Evolutionary conservation across 2,888 invertebrate species (phyloP), one percentile per base, ranked within the genome.

Genomic region (Sarcophaga rosellei): DNA sequence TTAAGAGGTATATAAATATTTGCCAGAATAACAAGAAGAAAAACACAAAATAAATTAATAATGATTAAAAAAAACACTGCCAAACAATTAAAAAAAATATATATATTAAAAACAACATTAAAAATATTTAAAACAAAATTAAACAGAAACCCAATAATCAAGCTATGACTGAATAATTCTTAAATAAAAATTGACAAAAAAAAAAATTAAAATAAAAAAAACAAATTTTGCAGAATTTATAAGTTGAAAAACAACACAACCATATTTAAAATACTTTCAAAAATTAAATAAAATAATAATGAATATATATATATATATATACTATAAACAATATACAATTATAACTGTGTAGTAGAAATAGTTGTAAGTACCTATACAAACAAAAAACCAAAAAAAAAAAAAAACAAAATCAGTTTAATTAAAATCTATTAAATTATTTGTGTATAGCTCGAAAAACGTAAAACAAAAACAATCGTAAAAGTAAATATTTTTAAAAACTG

Each of bases 21-120:
- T 73, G 73, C 45, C 75, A 57, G 12, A 53, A 21, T 11, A 65
- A 44, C 62, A 62, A 62, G 12, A 68, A 47, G 5, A 47, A 45
- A 21, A 57, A 65, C 11, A 78, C 2, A 66, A 70, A 25, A 82
- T 53, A 57, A 21, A 76, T 45, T 35, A 59, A 82, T 78, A 65
- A 21, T 57, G 45, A 23, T 17, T 53, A 72, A 83, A 76, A 12
- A 88, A 87, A 90, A 89, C 91, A 91, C 91, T 91, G 91, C 91
- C 92, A 91, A 91, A 85, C 85, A 72, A 72, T 74, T 86, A 87
- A 84, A 85, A 88, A 88, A 61, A 62, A 85, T 25, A 44, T 12
- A 65, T 11, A 63, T 35, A 73, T 17, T 65, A 61, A 45, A 53
- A 59, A 57, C 78, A 72, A 45, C 21, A 68, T 75, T 81, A n/a